phyloP scores from a whole-genome alignment of 2,888 invertebrate genomes.

The Yponomeuta evonymella region DNA sequence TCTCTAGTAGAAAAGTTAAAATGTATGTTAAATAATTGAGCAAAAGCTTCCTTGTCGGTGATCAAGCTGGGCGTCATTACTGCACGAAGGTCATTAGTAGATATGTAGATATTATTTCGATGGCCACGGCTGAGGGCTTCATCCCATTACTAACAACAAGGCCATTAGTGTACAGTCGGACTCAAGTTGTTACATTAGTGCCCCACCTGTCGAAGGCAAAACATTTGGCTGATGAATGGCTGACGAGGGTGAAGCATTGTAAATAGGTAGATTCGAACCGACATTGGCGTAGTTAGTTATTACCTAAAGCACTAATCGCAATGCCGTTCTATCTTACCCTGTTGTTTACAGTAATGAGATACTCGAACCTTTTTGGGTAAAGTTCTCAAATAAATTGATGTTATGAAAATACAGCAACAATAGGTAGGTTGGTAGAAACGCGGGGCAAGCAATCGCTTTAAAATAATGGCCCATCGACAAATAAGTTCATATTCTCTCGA shows the following conservation, averaged over 20 bases:
- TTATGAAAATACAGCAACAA: neutral
- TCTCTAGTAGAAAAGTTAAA: neutral
- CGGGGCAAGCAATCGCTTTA: neutral
- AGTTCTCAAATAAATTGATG: neutral
- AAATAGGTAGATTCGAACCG: neutral
- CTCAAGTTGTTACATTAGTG: neutral
- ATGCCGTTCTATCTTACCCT: neutral
- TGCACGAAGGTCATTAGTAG: neutral
- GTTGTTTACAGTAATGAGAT: neutral
- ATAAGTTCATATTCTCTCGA: conserved; percentile 18
- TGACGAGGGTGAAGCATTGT: neutral
- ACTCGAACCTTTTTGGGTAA: neutral
- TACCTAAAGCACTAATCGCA: neutral
- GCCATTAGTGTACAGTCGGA: neutral
- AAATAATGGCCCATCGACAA: conserved; percentile 5
- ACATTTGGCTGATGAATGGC: neutral
- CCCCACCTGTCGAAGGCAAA: neutral
- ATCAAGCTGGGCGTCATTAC: neutral
- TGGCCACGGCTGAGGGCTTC: neutral
- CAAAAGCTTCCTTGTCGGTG: neutral
- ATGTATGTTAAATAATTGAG: neutral
- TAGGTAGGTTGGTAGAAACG: neutral
- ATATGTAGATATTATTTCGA: conserved; percentile 2
- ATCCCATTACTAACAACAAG: conserved; percentile 5
- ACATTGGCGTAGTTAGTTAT: neutral